Evolutionary conservation across 1,140 invertebrate species (phyloP).

Genomic region (Brachionus rotundiformis): DNA sequence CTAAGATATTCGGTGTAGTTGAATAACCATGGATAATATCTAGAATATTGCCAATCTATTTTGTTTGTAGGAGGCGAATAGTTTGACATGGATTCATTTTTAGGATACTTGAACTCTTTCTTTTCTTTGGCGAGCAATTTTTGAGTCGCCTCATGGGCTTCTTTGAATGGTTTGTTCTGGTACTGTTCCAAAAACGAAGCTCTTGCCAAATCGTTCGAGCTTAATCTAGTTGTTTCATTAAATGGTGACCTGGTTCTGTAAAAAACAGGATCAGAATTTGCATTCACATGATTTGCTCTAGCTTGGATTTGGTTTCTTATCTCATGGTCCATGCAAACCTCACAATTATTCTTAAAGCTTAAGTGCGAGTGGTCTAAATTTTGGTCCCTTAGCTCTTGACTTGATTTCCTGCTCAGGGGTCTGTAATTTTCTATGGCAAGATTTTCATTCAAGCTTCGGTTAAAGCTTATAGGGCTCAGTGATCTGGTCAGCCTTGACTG

Average conservation of each 20-base stretch:
- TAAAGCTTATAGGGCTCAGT: conserved; percentile 18
- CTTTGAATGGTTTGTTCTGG: conserved; percentile 10
- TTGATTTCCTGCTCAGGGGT: neutral
- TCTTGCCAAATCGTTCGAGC: conserved; percentile 6
- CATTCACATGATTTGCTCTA: neutral
- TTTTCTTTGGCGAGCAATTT: neutral
- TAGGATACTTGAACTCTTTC: neutral
- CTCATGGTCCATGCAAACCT: conserved; percentile 24
- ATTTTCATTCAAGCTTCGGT: conserved; percentile 16
- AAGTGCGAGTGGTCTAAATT: neutral
- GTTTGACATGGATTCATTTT: neutral
- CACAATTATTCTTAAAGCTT: conserved; percentile 41
- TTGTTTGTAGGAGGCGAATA: conserved; percentile 26
- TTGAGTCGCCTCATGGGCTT: conserved; percentile 7
- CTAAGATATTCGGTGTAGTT: conserved; percentile 45
- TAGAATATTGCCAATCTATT: conserved; percentile 43
- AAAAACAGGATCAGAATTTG: conserved; percentile 30
- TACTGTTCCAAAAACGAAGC: conserved; percentile 37
- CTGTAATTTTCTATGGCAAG: conserved; percentile 11
- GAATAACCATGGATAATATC: conserved; percentile 51
- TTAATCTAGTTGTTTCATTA: conserved; percentile 25
- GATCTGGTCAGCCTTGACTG: conserved; percentile 10
- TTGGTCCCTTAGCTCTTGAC: neutral
- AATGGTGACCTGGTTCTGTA: neutral
- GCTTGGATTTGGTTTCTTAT: neutral